Evolutionary conservation across 2,113 vertebrate species (phyloP).

Genomic region (Puma concolor): DNA sequence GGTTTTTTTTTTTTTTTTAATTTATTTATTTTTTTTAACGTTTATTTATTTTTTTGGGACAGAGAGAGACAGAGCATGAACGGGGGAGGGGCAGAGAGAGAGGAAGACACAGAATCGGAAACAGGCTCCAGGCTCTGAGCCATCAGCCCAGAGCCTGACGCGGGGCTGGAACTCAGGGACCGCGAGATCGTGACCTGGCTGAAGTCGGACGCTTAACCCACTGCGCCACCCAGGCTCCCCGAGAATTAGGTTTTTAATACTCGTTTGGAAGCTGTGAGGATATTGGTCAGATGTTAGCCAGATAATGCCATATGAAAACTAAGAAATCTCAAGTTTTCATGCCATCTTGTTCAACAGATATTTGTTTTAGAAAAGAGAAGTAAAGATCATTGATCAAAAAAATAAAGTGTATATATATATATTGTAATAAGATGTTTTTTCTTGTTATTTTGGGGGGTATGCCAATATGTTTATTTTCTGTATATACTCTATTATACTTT

Average conservation of each 20-base stretch:
- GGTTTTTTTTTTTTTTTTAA: too few species aligned
- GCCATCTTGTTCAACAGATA: neutral
- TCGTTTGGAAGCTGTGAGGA: neutral
- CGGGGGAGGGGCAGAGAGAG: too few species aligned
- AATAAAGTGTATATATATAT: neutral
- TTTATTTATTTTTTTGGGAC: too few species aligned
- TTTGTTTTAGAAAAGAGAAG: neutral
- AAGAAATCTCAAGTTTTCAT: neutral
- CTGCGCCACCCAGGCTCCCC: too few species aligned
- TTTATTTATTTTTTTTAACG: too few species aligned
- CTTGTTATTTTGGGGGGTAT: neutral
- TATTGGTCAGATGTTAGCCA: neutral
- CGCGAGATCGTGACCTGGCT: too few species aligned
- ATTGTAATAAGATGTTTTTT: neutral
- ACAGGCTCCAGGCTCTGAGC: too few species aligned
- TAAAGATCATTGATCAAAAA: neutral
- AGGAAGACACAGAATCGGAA: too few species aligned
- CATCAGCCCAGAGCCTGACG: too few species aligned
- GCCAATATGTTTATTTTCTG: neutral
- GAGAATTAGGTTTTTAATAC: conserved; percentile 4
- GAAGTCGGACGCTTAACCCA: too few species aligned
- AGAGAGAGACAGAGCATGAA: too few species aligned
- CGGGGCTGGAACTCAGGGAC: too few species aligned
- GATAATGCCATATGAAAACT: neutral
- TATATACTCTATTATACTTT: neutral